Base-by-base conservation (phyloP, 2,797 vertebrate genomes). In the Loriculus beryllinus region DNA sequence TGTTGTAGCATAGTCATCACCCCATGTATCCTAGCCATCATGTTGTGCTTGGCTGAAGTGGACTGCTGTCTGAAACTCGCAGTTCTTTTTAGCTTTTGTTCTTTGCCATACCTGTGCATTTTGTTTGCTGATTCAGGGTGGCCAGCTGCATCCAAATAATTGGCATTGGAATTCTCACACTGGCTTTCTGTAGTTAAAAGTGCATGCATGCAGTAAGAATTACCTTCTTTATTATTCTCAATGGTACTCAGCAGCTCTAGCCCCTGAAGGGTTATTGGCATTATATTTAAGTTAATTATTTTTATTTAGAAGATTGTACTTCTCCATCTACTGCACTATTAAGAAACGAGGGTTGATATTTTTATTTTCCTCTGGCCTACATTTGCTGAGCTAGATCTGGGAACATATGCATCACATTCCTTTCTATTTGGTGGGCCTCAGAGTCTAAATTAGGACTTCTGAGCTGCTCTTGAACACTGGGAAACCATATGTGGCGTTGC, bases 401-500 rank as follows among this genome's bases (percentile, higher is more conserved):
- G 82, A 96, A 94, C 89, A 94, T 90, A 89, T 93, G 92, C n/a
- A 78, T 78, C 59, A 37, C 86, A 92, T 95, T 94, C 57, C 39
- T 93, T 89, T 91, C 64, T 56, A 62, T 91, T 92, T 96, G 86
- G 28, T 94, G 92, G 84, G 82, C 90, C 86, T 95, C 88, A 82
- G 57, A 93, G 65, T 95, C 93, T 95, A 95, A 95, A 93, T n/a
- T 77, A 78, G 57, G 83, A 82, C 57, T 86, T 94, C 33, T 82
- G 88, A 90, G 81, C 81, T 96, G 65, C 75, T 91, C 52, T 82
- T 75, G 62, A 95, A 64, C 65, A 54, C 71, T 95, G 72, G 39
- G 82, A 95, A 90, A 83, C 81, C 95, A 91, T 83, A 95, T 96
- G 93, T 93, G 75, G 78, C 11, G 5, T 64, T 86, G 48, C 0